phyloP scores from a whole-genome alignment of 2,888 invertebrate genomes.

The Drosophila hawaiiensis region DNA sequence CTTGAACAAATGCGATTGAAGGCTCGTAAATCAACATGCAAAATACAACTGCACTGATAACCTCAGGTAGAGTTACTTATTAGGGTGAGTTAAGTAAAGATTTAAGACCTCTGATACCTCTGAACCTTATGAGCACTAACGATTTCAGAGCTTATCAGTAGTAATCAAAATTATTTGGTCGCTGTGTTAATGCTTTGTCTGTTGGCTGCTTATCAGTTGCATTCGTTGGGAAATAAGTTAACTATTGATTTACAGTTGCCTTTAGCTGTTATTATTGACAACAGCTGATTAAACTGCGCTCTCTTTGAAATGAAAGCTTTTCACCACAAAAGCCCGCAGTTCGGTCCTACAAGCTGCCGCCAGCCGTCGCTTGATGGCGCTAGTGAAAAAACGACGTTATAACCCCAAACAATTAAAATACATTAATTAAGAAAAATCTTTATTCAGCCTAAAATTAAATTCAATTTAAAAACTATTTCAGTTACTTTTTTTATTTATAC shows the following conservation, averaged over 20 bases:
- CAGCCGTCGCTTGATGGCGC: constrained; percentile 60
- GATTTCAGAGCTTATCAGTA: background rate
- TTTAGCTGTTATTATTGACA: constrained; percentile 33
- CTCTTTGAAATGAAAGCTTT: constrained; percentile 55
- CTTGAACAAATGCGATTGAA: background rate
- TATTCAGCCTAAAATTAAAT: background rate
- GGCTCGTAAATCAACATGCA: constrained; percentile 20
- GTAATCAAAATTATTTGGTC: background rate
- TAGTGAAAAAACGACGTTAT: background rate
- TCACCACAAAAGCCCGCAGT: constrained; percentile 58
- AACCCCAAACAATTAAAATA: background rate
- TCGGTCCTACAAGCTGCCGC: background rate
- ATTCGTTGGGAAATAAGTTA: constrained; percentile 26
- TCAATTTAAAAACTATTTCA: too few species aligned
- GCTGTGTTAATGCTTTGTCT: background rate
- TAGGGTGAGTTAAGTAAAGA: background rate
- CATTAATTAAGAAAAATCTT: background rate
- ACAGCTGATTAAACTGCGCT: constrained; percentile 46
- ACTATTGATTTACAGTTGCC: constrained; percentile 54
- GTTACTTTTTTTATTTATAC: background rate
- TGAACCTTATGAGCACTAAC: too few species aligned
- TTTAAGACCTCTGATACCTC: background rate
- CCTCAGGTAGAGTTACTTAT: background rate
- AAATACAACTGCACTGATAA: constrained; percentile 33
- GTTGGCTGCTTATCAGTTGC: constrained; percentile 31